Base-by-base conservation (phyloP, 2,888 invertebrate species). In the Andricus quercusramuli region DNA sequence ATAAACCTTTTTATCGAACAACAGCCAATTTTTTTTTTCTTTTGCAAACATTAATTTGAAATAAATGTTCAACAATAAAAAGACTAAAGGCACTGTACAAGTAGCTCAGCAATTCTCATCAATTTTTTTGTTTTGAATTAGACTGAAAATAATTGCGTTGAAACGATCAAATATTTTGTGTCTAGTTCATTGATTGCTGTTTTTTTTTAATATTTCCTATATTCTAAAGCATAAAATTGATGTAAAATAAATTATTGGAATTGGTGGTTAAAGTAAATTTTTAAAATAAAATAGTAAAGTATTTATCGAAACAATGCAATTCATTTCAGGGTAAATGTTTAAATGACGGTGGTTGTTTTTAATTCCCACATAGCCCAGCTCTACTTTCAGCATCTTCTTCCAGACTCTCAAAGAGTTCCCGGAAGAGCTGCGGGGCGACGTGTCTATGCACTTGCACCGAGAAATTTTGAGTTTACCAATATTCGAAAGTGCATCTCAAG, bases 321-420 rank as follows among this genome's bases (percentile, higher is more conserved):
- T 62, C 22, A 22, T 62, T 25, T 25, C 25, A 62, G 62, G 25
- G 25, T 62, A 11, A 62, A 62, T 68, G 22, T 70, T 47, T 70
- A 13, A 70, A 29, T 47, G 47, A 25, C 47, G 11, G 51, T 62
- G 62, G 62, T 25, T 62, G 74, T 74, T 51, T 74, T 74, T 74
- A 51, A 29, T 74, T 74, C 22, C 17, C 29, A 74, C 20, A 62
- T 62, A 62, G 62, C 51, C 25, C 47, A 74, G 51, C 20, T 74
- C 20, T 32, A 74, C 51, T 51, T 74, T 74, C 20, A 56, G 51
- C 51, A 74, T 74, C 51, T 74, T 74, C 29, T 74, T 74, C 29
- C 94, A 98, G 98, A 97, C 98, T 76, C 94, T 98, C 85, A 97
- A 97, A 93, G 98, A 99, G 93, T 99, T 99, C 93, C 99, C 99